Evolutionary conservation across 2,888 invertebrate genomes (phyloP).

Genomic region (Ypsolopha scabrella): DNA sequence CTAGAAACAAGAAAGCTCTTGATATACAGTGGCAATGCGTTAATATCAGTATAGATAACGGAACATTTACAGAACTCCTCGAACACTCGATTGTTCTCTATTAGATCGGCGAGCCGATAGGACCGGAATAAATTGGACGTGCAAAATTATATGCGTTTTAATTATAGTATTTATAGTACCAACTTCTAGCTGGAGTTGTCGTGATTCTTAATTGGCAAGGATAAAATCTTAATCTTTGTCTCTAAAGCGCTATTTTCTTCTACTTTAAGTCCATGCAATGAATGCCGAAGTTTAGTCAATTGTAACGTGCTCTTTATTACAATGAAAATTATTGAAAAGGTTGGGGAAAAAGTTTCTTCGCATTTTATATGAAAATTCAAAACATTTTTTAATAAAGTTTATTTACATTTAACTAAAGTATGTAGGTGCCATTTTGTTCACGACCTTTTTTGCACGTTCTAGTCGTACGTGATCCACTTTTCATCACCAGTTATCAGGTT

Average conservation of each 20-base stretch:
- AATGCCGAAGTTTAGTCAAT: no score
- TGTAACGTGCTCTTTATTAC: no score
- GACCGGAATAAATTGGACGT: slow-evolving; percentile 35
- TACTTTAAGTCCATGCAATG: no score
- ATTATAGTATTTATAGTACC: slow-evolving; percentile 44
- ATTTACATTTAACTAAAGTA: no score
- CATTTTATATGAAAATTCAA: no score
- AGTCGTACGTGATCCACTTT: no score
- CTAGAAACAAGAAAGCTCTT: slow-evolving; percentile 12
- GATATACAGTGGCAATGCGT: slow-evolving; percentile 40
- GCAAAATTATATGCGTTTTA: slow-evolving; percentile 49
- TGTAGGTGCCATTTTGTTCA: no score
- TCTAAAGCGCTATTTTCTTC: neutral
- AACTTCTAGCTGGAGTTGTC: slow-evolving; percentile 41
- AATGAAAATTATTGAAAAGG: no score
- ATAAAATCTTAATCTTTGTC: slow-evolving; percentile 28
- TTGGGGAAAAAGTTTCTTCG: no score
- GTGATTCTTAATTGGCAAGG: slow-evolving; percentile 43
- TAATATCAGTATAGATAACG: slow-evolving; percentile 33
- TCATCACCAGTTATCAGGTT: no score
- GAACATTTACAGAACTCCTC: slow-evolving; percentile 30
- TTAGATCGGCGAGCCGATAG: slow-evolving; percentile 39
- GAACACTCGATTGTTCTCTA: slow-evolving; percentile 32
- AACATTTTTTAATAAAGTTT: no score
- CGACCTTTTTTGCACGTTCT: no score